Conservation (phyloP, 2,113 vertebrate genomes). For the Calidris pygmaea region DNA sequence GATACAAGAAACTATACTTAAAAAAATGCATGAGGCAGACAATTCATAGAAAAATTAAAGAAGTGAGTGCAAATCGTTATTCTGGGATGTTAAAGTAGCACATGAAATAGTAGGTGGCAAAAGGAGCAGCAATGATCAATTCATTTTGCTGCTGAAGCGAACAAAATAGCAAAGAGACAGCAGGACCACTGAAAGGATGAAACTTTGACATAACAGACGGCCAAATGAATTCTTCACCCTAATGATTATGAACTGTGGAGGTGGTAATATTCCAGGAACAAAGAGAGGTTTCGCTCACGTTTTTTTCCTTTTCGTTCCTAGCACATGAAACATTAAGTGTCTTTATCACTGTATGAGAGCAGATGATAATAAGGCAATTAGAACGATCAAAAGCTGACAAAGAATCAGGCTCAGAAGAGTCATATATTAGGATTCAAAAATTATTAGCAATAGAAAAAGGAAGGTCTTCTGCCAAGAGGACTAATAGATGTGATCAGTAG, state of each 20-base stretch:
- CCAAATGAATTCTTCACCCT: constrained; percentile 45
- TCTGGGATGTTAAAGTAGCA: constrained; percentile 14
- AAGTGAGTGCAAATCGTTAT: constrained; percentile 20
- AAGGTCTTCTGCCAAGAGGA: neutral
- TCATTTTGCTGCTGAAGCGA: constrained; percentile 14
- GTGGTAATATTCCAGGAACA: constrained; percentile 52
- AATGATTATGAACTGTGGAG: constrained; percentile 53
- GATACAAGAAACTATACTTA: neutral
- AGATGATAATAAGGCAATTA: constrained; percentile 63
- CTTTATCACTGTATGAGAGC: constrained; percentile 40
- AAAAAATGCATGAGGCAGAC: neutral
- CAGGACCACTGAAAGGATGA: constrained; percentile 11
- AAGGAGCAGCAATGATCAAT: constrained; percentile 46
- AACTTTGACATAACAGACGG: constrained; percentile 32
- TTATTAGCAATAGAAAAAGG: constrained; percentile 6
- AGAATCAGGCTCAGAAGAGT: neutral
- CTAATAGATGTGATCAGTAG: neutral
- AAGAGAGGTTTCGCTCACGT: constrained; percentile 26
- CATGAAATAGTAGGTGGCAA: constrained; percentile 18
- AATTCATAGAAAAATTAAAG: constrained; percentile 32
- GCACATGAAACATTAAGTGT: constrained; percentile 29
- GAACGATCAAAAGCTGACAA: constrained; percentile 46
- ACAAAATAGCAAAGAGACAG: constrained; percentile 37
- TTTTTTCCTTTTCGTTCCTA: neutral
- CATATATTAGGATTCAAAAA: constrained; percentile 14